Evolutionary conservation across 2,888 invertebrate genomes (phyloP).

Genomic region (Lampropteryx suffumata): DNA sequence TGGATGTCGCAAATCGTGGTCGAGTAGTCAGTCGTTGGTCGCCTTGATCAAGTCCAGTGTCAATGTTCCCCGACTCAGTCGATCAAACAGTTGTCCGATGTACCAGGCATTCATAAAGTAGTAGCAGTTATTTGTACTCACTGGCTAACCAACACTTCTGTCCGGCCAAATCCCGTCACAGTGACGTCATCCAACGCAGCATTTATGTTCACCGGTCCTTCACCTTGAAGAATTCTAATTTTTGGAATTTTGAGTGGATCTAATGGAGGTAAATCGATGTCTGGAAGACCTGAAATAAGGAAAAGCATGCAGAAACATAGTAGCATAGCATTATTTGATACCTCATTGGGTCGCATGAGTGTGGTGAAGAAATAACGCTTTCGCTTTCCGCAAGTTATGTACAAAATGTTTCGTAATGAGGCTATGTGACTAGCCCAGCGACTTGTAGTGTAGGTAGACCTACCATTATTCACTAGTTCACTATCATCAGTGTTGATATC

Average conservation of each 20-base stretch:
- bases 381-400: slow-evolving; percentile 79
- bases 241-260: slow-evolving; percentile 86
- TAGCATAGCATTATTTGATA: slow-evolving; percentile 36
- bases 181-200: slow-evolving; percentile 86
- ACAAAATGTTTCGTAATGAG: slow-evolving; percentile 76
- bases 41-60: slow-evolving; percentile 16
- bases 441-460: slow-evolving; percentile 48
- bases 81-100: slow-evolving; percentile 62
- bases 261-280: slow-evolving; percentile 83
- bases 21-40: background rate
- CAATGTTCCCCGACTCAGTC: slow-evolving; percentile 57
- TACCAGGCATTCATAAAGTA: slow-evolving; percentile 56
- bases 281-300: slow-evolving; percentile 71
- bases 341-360: slow-evolving; percentile 52
- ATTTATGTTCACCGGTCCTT: slow-evolving; percentile 87
- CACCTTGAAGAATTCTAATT: slow-evolving; percentile 86
- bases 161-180: slow-evolving; percentile 85
- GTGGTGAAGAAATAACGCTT: slow-evolving; percentile 78
- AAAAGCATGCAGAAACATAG: slow-evolving; percentile 2
- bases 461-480: slow-evolving; percentile 45
- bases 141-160: slow-evolving; percentile 85
- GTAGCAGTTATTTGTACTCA: slow-evolving; percentile 56
- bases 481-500: slow-evolving; percentile 10
- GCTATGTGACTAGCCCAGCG: slow-evolving; percentile 68
- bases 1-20: background rate